Conservation (phyloP, 2,797 vertebrate species). For the Xenopus petersii region DNA sequence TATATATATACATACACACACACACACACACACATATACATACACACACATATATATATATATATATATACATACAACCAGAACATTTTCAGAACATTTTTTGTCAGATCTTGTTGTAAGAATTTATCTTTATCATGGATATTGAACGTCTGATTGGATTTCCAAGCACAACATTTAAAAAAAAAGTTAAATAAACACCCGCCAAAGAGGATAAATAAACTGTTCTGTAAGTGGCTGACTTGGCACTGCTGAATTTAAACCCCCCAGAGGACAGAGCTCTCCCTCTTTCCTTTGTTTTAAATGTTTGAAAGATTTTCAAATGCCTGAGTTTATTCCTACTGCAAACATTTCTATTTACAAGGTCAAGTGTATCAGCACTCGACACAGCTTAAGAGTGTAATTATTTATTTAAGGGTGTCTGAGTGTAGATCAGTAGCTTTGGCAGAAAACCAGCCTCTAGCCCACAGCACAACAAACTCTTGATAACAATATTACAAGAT, state of each 20-base stretch:
- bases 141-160: conserved; percentile 70
- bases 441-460: conserved; percentile 69
- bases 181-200: conserved; percentile 80
- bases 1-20: conserved; percentile 54
- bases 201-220: conserved; percentile 80
- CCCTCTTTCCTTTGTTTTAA: conserved; percentile 75
- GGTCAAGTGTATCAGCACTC: conserved; percentile 82
- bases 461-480: conserved; percentile 52
- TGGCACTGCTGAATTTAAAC: conserved; percentile 69
- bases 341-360: conserved; percentile 84
- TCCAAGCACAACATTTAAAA: conserved; percentile 64
- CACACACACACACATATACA: too few relatives aligned
- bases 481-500: conserved; percentile 65
- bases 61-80: too few relatives aligned
- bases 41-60: too few relatives aligned
- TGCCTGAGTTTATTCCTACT: conserved; percentile 77
- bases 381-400: conserved; percentile 76
- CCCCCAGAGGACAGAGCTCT: conserved; percentile 69
- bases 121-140: conserved; percentile 41
- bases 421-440: conserved; percentile 78
- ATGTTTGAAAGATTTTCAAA: conserved; percentile 84
- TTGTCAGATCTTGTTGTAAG: too few relatives aligned
- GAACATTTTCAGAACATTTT: background rate
- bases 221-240: conserved; percentile 63
- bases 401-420: conserved; percentile 79